These are phyloP conservation scores for Phengaris alcon DNA, from an alignment of 2,888 invertebrate species.

Conservation along the genomic window DNA sequence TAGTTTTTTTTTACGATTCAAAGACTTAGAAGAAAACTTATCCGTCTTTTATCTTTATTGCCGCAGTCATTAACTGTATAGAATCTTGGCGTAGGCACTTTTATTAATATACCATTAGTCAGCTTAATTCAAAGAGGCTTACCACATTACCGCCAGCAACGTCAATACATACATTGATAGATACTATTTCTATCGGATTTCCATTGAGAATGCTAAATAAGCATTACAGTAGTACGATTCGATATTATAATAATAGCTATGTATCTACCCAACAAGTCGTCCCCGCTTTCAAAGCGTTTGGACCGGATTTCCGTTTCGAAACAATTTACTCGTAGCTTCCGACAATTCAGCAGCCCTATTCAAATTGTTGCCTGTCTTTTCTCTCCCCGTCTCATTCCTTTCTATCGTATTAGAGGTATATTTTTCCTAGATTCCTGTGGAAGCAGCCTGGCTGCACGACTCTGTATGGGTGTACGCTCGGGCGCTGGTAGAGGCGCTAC, in stretches of 20 bases:
- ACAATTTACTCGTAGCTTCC: neutral
- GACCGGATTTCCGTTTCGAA: neutral
- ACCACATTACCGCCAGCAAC: too few relatives aligned
- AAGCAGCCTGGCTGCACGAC: slow-evolving; percentile 95
- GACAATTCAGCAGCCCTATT: neutral
- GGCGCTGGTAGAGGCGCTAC: slow-evolving; percentile 86
- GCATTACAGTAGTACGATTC: neutral
- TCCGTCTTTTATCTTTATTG: slow-evolving; percentile 19
- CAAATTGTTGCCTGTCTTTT: neutral
- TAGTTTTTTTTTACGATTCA: slow-evolving; percentile 13
- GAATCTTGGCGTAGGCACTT: neutral
- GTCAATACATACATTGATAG: neutral
- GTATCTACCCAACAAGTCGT: neutral
- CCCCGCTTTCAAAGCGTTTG: neutral
- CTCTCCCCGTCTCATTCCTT: neutral
- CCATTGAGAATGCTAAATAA: neutral
- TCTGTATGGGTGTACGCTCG: slow-evolving; percentile 94
- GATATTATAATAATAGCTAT: neutral
- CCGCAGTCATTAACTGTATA: neutral
- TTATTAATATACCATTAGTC: neutral
- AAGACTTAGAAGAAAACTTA: slow-evolving; percentile 19
- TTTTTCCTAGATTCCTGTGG: slow-evolving; percentile 85
- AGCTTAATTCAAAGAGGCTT: neutral
- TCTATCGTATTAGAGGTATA: neutral
- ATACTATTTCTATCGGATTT: neutral